Evolutionary conservation across 2,888 invertebrate genomes (phyloP).

Genomic region (Prosapia bicincta): DNA sequence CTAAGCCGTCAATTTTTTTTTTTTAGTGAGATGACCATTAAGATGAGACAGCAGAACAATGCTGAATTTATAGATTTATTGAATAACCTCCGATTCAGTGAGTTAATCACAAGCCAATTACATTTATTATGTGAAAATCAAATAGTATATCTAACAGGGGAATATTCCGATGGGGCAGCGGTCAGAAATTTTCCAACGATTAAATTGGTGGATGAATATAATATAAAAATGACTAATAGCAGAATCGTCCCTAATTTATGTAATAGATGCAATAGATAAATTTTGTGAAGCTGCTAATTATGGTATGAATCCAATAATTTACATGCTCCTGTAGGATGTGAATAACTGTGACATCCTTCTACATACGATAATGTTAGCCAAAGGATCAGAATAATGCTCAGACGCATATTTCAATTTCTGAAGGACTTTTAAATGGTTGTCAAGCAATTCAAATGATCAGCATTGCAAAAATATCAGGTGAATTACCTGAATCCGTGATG

Average conservation of each 20-base stretch:
- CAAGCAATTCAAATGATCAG: neutral
- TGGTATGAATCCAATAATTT: neutral
- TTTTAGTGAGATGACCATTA: conserved; percentile 31
- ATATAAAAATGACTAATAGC: neutral
- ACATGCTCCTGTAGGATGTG: neutral
- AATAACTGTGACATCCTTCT: neutral
- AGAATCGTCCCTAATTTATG: neutral
- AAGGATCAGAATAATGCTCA: neutral
- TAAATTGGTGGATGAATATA: too few relatives aligned
- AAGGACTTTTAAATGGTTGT: neutral
- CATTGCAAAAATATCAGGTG: neutral
- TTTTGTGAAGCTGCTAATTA: neutral
- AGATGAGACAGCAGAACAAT: conserved; percentile 23
- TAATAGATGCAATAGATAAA: neutral
- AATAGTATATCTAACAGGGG: neutral
- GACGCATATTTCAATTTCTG: neutral
- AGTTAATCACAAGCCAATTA: conserved; percentile 15
- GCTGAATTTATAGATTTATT: conserved; percentile 31
- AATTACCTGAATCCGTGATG: neutral
- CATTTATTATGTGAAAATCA: neutral
- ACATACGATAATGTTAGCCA: neutral
- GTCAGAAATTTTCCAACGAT: neutral
- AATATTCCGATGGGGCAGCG: conserved; percentile 5
- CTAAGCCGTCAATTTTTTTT: conserved; percentile 32
- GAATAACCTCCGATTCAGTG: conserved; percentile 35